Evolutionary conservation across 2,888 invertebrate genomes (phyloP).

Genomic region (Hypsopygia costalis): DNA sequence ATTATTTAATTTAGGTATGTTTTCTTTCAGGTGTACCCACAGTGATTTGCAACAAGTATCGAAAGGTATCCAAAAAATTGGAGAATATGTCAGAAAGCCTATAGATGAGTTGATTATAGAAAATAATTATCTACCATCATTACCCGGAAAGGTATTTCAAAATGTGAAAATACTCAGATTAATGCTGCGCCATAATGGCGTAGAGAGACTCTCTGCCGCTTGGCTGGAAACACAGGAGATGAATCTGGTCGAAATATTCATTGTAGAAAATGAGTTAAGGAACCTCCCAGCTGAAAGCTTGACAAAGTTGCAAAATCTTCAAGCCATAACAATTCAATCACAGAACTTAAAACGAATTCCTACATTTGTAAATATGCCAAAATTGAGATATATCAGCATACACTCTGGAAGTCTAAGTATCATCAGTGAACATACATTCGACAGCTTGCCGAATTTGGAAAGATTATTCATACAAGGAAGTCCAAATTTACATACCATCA

Average conservation of each 20-base stretch:
- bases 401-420: conserved; percentile 85
- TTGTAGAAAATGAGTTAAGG: conserved; percentile 90
- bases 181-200: conserved; percentile 91
- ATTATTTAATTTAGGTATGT: neutral
- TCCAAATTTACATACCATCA: conserved; percentile 83
- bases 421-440: conserved; percentile 84
- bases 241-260: conserved; percentile 89
- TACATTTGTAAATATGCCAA: conserved; percentile 84
- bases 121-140: conserved; percentile 90
- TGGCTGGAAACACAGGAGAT: conserved; percentile 90
- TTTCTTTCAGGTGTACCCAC: conserved; percentile 90
- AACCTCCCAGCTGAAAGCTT: conserved; percentile 90
- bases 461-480: conserved; percentile 88
- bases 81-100: conserved; percentile 83
- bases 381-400: conserved; percentile 86
- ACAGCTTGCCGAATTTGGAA: conserved; percentile 86
- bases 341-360: conserved; percentile 88
- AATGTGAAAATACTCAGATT: conserved; percentile 87
- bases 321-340: conserved; percentile 91
- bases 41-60: conserved; percentile 90
- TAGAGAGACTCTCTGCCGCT: conserved; percentile 89
- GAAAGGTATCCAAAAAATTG: conserved; percentile 86
- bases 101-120: conserved; percentile 93
- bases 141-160: conserved; percentile 91
- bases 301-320: conserved; percentile 85